A percentile compares a stretch with the other conserved stretches of the same genome.
phyloP scores from a whole-genome alignment of 2,797 vertebrate species.

The Pseudochirops cupreus region DNA sequence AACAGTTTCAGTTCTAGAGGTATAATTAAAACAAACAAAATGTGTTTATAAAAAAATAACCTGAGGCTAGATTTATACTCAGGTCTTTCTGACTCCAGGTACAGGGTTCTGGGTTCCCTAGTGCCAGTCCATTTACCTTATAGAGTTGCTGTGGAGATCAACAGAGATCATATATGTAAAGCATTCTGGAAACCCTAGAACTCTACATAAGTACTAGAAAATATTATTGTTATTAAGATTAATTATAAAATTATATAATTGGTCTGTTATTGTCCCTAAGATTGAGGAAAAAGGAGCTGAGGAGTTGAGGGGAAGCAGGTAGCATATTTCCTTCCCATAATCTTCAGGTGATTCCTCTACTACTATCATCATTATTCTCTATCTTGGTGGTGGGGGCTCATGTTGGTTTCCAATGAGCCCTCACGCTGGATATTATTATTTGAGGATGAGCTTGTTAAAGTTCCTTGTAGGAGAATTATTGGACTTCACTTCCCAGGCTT shows the following conservation, averaged over 20 bases:
- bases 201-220: conserved; percentile 70
- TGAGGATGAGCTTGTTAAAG: not conserved
- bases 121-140: not conserved
- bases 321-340: not conserved
- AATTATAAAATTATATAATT: conserved; percentile 30
- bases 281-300: conserved; percentile 42
- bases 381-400: not conserved
- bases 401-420: not conserved
- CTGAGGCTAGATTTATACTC: not conserved
- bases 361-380: not conserved
- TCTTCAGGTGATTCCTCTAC: conserved; percentile 4
- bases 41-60: conserved; percentile 86
- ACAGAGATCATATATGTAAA: conserved; percentile 32
- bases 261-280: conserved; percentile 42
- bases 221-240: conserved; percentile 54
- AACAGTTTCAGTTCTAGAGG: conserved; percentile 86
- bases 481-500: not conserved
- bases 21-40: conserved; percentile 89
- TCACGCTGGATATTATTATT: not conserved
- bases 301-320: conserved; percentile 59
- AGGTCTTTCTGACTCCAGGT: not conserved
- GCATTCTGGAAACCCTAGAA: conserved; percentile 45
- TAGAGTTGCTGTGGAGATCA: not conserved
- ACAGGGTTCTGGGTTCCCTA: not conserved
- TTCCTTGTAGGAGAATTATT: not conserved